Base-by-base conservation (phyloP, 2,797 vertebrate species). In the Sebastes taczanowskii region DNA sequence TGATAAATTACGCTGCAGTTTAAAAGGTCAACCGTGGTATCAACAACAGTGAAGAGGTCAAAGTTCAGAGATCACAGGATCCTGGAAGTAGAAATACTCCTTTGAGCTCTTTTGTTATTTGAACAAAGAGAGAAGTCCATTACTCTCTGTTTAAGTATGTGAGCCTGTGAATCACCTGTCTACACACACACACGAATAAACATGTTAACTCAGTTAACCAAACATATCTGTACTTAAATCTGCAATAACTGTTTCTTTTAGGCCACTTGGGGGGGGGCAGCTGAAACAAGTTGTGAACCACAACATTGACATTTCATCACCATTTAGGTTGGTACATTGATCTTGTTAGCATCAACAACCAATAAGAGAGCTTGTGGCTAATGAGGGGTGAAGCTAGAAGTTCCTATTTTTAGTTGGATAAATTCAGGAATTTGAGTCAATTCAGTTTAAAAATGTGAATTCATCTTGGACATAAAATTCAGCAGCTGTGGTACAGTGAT, bases 91-190 rank as follows among this genome's bases (percentile, higher is more conserved):
- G 23, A 80, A 65, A 65, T 13, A 56, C 22, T 65, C 25, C 27
- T 3, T 0, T 6, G 52, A 29, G 13, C 4, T 6, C 34, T 76
- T 73, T 79, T 74, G 60, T 81, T 27, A 13, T 38, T 11, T 0
- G 2, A 46, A 73, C 74, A 74, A 58, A 69, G 34, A 59, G 7
- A 27, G 74, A 83, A 67, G 59, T 72, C 30, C 60, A 71, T 34
- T 4, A 59, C 59, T 74, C 25, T 58, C 32, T 53, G 5, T 71
- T 74, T 29, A 46, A 56, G 5, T 46, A 52, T 23, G 29, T 34
- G n/a, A 46, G 20, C 20, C 52, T 65, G 18, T 75, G 29, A 65
- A 34, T 77, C 58, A 77, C 23, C 74, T 67, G 13, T 46, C 49
- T 20, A 30, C 29, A 29, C 46, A 55, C 46, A 55, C 53, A 23